Evolutionary conservation across 2,113 vertebrate species (phyloP), one percentile per base, ranked within the genome.

Genomic region (Engystomops pustulosus): DNA sequence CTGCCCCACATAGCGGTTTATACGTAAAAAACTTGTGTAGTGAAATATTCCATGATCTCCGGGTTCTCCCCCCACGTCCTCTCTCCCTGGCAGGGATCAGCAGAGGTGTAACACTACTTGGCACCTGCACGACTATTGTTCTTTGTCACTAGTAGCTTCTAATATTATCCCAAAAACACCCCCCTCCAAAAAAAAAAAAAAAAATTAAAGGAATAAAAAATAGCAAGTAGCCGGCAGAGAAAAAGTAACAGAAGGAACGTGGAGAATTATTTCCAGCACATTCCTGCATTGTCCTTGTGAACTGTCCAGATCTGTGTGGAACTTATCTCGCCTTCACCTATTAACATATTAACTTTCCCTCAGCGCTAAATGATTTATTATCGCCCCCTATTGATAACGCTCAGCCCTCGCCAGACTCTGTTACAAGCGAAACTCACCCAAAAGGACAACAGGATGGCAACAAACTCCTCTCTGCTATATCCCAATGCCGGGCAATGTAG

Each of bases 281-380:
- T 77, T 75, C 71, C 72, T 77, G 41, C 23, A 23, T 6, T 84
- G 83, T 79, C 83, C 74, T 84, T 84, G 83, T 67, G 68, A 27
- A 30, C 53, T 11, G 18, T 18, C 32, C 47, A 7, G 68, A 84
- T 84, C 82, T 78, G 82, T 15, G 12, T 53, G 44, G 41, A 55
- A 69, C 47, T 68, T 18, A 76, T 55, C 60, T 53, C 23, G 8
- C 6, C 65, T 78, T 78, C 34, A 69, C 32, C 75, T 70, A 69
- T 58, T 84, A 84, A 84, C 82, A 84, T 77, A 84, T 84, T 84
- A 84, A 84, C 82, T 81, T 70, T 38, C 58, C 49, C 65, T 72
- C 53, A 51, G 17, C 7, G 69, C 51, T 15, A 32, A 45, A 62
- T 74, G 81, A 83, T 76, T 65, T 76, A 67, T 83, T 51, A 58